These are phyloP conservation scores for Macaria notata DNA, from an alignment of 2,888 invertebrate species.

Conservation along the genomic window DNA sequence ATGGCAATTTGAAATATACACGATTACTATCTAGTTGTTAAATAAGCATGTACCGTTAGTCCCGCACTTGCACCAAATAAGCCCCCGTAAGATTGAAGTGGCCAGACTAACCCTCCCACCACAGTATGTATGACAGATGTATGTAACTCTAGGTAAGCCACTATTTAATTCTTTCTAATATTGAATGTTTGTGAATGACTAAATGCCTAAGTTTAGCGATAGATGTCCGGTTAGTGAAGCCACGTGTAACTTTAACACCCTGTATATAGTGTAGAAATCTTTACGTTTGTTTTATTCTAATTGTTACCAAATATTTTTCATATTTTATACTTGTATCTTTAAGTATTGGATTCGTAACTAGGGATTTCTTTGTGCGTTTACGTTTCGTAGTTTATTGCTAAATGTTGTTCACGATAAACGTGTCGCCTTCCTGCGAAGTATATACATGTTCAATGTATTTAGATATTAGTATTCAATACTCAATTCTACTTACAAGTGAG, in stretches of 20 bases:
- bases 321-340: slow-evolving; percentile 51
- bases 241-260: slow-evolving; percentile 30
- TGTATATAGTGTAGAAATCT: slow-evolving; percentile 40
- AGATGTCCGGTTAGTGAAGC: slow-evolving; percentile 67
- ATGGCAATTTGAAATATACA: no score
- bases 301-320: slow-evolving; percentile 81
- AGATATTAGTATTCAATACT: no score
- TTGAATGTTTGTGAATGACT: slow-evolving; percentile 30
- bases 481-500: no score
- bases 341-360: slow-evolving; percentile 23
- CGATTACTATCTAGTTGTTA: no score
- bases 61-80: slow-evolving; percentile 28
- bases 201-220: slow-evolving; percentile 56
- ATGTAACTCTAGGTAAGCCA: slow-evolving; percentile 24
- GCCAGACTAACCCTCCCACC: slow-evolving; percentile 36
- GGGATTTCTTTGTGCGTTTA: slow-evolving; percentile 1
- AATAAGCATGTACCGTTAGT: slow-evolving; percentile 13
- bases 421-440: no score
- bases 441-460: no score
- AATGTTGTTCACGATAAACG: no score
- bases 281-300: slow-evolving; percentile 54
- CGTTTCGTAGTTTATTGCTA: slow-evolving; percentile 1
- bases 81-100: slow-evolving; percentile 30
- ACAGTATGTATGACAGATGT: slow-evolving; percentile 24
- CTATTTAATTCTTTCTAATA: slow-evolving; percentile 32